Evolutionary conservation across 2,888 invertebrate species (phyloP).

Genomic region (Andrena dorsata): DNA sequence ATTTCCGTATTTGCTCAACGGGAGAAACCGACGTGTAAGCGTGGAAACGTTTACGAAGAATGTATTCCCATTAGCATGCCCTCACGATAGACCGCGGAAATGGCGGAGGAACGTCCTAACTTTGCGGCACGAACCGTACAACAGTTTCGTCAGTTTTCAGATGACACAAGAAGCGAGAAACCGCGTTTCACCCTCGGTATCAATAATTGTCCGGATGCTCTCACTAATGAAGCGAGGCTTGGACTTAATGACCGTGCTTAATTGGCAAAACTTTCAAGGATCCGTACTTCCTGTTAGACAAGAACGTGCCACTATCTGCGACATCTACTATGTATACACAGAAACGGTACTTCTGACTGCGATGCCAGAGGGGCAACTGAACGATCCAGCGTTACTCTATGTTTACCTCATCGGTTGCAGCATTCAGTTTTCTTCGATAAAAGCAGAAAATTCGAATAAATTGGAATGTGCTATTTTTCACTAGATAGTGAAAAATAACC

Average conservation of each 20-base stretch:
- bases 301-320: conserved; percentile 47
- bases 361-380: neutral
- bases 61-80: neutral
- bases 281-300: conserved; percentile 43
- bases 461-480: neutral
- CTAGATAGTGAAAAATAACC: too few species aligned
- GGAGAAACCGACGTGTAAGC: too few species aligned
- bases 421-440: conserved; percentile 2
- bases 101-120: neutral
- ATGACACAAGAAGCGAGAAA: conserved; percentile 37
- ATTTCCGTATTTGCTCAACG: too few species aligned
- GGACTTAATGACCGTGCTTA: conserved; percentile 70
- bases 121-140: neutral
- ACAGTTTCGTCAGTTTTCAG: conserved; percentile 42
- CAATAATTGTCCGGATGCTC: conserved; percentile 67
- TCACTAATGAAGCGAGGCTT: conserved; percentile 66
- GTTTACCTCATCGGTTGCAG: neutral
- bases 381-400: neutral
- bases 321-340: conserved; percentile 21
- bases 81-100: neutral
- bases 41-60: too few species aligned
- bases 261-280: conserved; percentile 71
- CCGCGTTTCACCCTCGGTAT: conserved; percentile 47
- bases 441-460: neutral
- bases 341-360: conserved; percentile 30